phyloP scores from a whole-genome alignment of 2,888 invertebrate genomes.

The Caradrina kadenii region DNA sequence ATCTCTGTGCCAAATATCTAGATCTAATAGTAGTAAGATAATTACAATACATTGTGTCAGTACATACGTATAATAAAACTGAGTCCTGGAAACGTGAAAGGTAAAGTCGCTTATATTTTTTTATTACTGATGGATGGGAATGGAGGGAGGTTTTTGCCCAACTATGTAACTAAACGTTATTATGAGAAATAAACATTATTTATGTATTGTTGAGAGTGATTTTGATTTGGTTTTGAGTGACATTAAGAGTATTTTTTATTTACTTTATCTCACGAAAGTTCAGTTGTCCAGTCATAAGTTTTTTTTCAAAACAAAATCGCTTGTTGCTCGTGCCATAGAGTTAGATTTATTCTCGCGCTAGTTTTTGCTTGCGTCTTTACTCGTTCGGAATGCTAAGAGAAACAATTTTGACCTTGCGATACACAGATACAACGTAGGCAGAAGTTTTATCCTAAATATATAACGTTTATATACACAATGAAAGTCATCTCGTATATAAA shows the following conservation, averaged over 20 bases:
- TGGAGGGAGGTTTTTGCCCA: too few species aligned
- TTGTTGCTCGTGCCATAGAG: conserved; percentile 59
- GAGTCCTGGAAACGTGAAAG: background rate
- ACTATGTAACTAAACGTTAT: too few species aligned
- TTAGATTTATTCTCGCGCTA: conserved; percentile 75
- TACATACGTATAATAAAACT: background rate
- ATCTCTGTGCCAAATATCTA: too few species aligned
- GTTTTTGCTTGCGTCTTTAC: conserved; percentile 80
- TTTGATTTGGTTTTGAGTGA: too few species aligned
- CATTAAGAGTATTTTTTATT: too few species aligned
- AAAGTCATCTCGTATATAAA: conserved; percentile 38
- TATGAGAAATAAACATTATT: too few species aligned
- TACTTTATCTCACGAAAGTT: background rate
- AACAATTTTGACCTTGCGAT: conserved; percentile 75
- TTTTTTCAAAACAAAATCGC: conserved; percentile 21
- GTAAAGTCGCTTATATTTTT: too few species aligned
- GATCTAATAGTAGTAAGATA: too few species aligned
- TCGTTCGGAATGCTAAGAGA: conserved; percentile 77
- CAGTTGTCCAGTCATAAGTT: background rate
- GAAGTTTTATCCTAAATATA: conserved; percentile 60
- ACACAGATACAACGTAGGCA: conserved; percentile 41
- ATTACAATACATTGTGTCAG: too few species aligned
- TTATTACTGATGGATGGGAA: too few species aligned
- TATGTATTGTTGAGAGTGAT: too few species aligned
- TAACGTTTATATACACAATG: conserved; percentile 30